These are phyloP conservation scores for Kryptolebias marmoratus DNA, from an alignment of 2,113 vertebrate genomes.

Conservation along the genomic window DNA sequence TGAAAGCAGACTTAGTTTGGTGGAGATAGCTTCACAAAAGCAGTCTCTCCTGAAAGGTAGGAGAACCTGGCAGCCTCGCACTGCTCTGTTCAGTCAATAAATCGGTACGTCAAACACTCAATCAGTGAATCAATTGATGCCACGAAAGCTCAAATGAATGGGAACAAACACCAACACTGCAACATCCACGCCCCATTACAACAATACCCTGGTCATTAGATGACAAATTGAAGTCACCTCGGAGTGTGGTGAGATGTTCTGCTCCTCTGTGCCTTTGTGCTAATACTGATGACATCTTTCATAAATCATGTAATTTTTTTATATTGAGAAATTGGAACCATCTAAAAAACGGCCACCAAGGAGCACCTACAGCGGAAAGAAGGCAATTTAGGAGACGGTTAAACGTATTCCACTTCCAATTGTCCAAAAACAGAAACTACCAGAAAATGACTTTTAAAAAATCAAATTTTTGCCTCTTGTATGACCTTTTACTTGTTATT, in stretches of 20 bases:
- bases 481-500: not conserved
- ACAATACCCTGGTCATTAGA: constrained; percentile 27
- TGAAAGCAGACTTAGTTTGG: constrained; percentile 37
- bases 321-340: constrained; percentile 27
- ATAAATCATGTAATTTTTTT: constrained; percentile 60
- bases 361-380: constrained; percentile 19
- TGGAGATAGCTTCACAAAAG: constrained; percentile 22
- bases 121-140: constrained; percentile 12
- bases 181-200: not conserved
- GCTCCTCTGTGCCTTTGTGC: constrained; percentile 48
- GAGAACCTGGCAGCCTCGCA: not conserved
- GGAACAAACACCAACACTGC: constrained; percentile 28
- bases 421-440: constrained; percentile 29
- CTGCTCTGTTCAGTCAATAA: constrained; percentile 30
- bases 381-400: constrained; percentile 35
- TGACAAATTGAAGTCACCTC: constrained; percentile 56
- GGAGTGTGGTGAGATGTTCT: constrained; percentile 27
- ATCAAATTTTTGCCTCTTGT: not conserved
- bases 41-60: constrained; percentile 5
- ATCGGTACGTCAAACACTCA: constrained; percentile 30
- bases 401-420: constrained; percentile 35
- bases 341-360: constrained; percentile 24
- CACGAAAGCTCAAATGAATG: constrained; percentile 23
- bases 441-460: not conserved
- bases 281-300: constrained; percentile 50